These are phyloP conservation scores for Gymnothorax javanicus DNA, from an alignment of 2,797 vertebrate genomes.

Conservation along the genomic window DNA sequence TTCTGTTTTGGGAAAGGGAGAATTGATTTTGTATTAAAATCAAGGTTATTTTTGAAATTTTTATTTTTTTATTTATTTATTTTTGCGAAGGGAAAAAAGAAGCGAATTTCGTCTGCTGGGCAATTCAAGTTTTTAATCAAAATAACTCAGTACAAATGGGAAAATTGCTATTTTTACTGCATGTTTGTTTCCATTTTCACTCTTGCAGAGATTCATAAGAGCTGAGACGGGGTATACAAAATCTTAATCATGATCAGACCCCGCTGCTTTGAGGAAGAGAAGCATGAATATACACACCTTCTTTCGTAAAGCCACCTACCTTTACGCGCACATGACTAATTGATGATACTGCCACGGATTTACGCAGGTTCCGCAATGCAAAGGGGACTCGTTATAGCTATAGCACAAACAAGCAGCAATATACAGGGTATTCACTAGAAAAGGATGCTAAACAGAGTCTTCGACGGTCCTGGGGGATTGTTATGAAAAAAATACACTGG, in stretches of 20 bases:
- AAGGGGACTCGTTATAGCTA: slow-evolving; percentile 80
- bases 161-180: neutral
- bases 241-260: slow-evolving; percentile 24
- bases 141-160: neutral
- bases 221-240: neutral
- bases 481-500: slow-evolving; percentile 73
- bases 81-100: neutral
- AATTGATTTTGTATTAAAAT: neutral
- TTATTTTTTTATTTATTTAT: neutral
- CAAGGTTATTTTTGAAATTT: neutral
- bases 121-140: neutral
- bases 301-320: slow-evolving; percentile 58
- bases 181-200: slow-evolving; percentile 34
- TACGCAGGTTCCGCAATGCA: slow-evolving; percentile 78
- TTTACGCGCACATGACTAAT: slow-evolving; percentile 82
- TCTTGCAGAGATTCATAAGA: slow-evolving; percentile 13
- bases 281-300: neutral
- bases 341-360: slow-evolving; percentile 74
- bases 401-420: slow-evolving; percentile 80
- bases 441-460: slow-evolving; percentile 77
- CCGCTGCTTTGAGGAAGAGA: slow-evolving; percentile 40
- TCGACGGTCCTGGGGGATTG: slow-evolving; percentile 74
- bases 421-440: slow-evolving; percentile 77
- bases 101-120: neutral
- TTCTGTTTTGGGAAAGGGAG: slow-evolving; percentile 1